Percentiles rank a stretch among this genome's conserved stretches.
Conservation (phyloP, 2,113 vertebrate genomes). For the Prunella himalayana region DNA sequence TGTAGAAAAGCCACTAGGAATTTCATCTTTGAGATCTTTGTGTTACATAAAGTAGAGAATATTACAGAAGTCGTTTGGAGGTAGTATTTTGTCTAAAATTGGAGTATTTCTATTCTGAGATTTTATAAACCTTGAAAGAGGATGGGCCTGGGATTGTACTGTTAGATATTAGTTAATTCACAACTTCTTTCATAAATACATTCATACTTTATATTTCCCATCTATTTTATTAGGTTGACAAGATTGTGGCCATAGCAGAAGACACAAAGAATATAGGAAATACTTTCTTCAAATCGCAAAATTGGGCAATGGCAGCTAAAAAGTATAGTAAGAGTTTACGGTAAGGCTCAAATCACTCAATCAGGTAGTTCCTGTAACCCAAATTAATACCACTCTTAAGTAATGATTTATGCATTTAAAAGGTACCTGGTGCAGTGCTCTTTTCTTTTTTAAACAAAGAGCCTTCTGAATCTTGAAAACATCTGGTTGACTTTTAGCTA, state of each 20-base stretch:
- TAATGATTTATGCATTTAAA: not conserved
- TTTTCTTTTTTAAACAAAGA: not conserved
- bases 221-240: slow-evolving; percentile 80
- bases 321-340: slow-evolving; percentile 94
- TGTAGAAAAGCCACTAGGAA: not conserved
- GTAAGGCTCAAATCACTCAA: slow-evolving; percentile 66
- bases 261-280: slow-evolving; percentile 94
- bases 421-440: not conserved
- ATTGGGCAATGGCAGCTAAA: slow-evolving; percentile 87
- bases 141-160: not conserved
- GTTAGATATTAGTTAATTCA: not conserved
- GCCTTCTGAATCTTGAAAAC: not conserved
- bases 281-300: slow-evolving; percentile 90
- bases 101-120: not conserved
- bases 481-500: not conserved
- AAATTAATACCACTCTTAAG: not conserved
- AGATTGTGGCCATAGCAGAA: slow-evolving; percentile 86
- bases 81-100: not conserved
- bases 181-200: not conserved
- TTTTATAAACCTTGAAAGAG: not conserved
- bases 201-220: slow-evolving; percentile 27
- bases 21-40: not conserved
- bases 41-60: not conserved
- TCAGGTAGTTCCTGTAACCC: not conserved
- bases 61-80: not conserved